Base-by-base conservation (phyloP, 2,797 vertebrate species). In the Craterocephalus amniculus region DNA sequence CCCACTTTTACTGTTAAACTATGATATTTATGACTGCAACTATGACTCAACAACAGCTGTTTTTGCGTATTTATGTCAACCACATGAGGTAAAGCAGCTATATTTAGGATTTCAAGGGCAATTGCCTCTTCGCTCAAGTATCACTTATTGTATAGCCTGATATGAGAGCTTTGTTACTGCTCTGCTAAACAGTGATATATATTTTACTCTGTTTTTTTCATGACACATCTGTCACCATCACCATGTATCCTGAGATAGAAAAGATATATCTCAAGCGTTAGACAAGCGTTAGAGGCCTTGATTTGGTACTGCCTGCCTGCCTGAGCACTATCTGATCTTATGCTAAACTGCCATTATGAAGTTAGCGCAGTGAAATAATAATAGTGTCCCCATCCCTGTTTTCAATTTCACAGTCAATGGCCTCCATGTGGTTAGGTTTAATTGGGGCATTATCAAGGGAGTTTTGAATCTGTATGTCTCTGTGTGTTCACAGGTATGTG, bases 371-470 rank as follows among this genome's bases (percentile, higher is more conserved):
- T 85, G 84, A 86, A 74, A 76, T 80, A 79, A 68, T 80, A 88
- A 88, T 86, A 60, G 67, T 78, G 79, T 83, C 80, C 65, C 74
- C 77, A 67, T 80, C 76, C 54, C 80, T 91, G 91, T 80, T 92
- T 93, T 90, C 86, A 92, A 91, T 91, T 92, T 91, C 91, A 91
- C 87, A 90, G 86, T 86, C 87, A 87, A 89, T 87, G 70, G 73
- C 72, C 85, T 92, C 90, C 88, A 91, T 89, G 87, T 90, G 91
- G 83, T 80, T 60, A 58, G 52, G 80, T 70, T 79, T 91, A 92
- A 91, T 90, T 90, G 83, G 78, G 62, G 84, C 81, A 83, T 88
- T 85, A 79, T 83, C 85, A 80, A 67, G 90, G 86, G 87, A 84
- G 78, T 76, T 85, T 85, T 83, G 61, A 72, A 85, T 81, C 69